Evolutionary conservation across 2,113 vertebrate genomes (phyloP).

Genomic region (Labrus mixtus): DNA sequence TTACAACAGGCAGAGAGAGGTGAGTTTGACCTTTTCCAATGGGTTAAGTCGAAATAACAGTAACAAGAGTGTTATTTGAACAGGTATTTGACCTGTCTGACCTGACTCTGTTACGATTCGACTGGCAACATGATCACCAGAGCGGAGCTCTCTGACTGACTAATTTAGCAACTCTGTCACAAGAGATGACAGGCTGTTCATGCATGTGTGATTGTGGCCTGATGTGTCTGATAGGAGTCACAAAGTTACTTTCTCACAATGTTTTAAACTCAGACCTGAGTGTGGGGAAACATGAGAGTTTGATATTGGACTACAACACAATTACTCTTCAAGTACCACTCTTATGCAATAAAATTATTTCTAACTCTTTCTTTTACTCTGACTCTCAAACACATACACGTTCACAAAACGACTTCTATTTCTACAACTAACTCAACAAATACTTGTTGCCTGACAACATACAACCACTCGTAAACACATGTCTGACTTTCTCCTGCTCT

Average conservation of each 20-base stretch:
- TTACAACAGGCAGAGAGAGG: conserved; percentile 1
- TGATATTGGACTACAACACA: conserved; percentile 28
- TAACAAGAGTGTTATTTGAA: conserved; percentile 70
- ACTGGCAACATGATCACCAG: conserved; percentile 64
- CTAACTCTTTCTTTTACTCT: no score
- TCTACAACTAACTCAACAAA: no score
- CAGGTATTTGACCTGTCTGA: conserved; percentile 78
- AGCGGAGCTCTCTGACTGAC: conserved; percentile 48
- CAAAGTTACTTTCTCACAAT: conserved; percentile 13
- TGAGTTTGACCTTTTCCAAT: conserved; percentile 35
- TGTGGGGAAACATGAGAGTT: background rate
- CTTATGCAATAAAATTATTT: conserved; percentile 7
- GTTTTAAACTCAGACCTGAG: no score
- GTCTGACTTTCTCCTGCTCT: conserved; percentile 67
- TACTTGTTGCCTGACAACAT: no score
- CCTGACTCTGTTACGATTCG: conserved; percentile 66
- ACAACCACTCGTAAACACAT: background rate
- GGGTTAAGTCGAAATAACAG: conserved; percentile 58
- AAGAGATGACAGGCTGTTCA: conserved; percentile 35
- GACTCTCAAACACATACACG: background rate
- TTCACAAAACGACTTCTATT: background rate
- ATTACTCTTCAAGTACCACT: conserved; percentile 38
- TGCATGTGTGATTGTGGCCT: conserved; percentile 16
- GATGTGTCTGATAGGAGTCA: background rate
- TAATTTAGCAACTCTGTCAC: conserved; percentile 61